A percentile compares a stretch with the other conserved stretches of the same genome.
Evolutionary conservation across 2,888 invertebrate genomes (phyloP).

Genomic region (Heteromurus nitidus): DNA sequence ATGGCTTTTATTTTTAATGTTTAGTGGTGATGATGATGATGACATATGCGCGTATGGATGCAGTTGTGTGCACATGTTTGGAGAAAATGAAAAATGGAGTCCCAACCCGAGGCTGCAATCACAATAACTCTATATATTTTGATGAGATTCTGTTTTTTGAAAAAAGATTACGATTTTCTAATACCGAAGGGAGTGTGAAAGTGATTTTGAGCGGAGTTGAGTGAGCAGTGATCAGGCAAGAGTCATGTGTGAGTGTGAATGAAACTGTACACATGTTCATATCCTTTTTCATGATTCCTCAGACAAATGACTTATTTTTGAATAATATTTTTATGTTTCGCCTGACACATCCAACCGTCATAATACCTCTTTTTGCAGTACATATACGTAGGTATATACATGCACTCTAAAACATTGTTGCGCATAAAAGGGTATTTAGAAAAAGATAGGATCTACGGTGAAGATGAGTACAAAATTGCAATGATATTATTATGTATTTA

Average conservation of each 20-base stretch:
- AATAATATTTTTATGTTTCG: constrained; percentile 5
- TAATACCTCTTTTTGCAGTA: neutral
- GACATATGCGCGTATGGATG: constrained; percentile 1
- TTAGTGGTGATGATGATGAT: no score
- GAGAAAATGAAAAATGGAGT: neutral
- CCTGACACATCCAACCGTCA: constrained; percentile 16
- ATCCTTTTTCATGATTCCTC: neutral
- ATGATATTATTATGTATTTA: constrained; percentile 10
- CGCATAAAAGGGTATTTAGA: neutral
- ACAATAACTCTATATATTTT: neutral
- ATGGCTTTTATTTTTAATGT: neutral
- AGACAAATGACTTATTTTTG: constrained; percentile 12
- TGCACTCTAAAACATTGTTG: no score
- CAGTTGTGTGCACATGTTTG: neutral
- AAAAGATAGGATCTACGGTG: neutral
- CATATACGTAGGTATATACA: neutral
- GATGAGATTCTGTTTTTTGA: constrained; percentile 13
- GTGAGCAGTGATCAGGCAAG: constrained; percentile 9
- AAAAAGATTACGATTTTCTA: constrained; percentile 27
- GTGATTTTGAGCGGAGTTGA: no score
- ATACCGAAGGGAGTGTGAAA: neutral
- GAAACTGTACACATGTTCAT: neutral
- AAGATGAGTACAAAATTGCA: neutral
- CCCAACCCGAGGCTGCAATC: neutral
- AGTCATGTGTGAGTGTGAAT: neutral